Evolutionary conservation across 1,140 invertebrate species (phyloP), one percentile per base, ranked within the genome.

Genomic region (Cotesia typhae): DNA sequence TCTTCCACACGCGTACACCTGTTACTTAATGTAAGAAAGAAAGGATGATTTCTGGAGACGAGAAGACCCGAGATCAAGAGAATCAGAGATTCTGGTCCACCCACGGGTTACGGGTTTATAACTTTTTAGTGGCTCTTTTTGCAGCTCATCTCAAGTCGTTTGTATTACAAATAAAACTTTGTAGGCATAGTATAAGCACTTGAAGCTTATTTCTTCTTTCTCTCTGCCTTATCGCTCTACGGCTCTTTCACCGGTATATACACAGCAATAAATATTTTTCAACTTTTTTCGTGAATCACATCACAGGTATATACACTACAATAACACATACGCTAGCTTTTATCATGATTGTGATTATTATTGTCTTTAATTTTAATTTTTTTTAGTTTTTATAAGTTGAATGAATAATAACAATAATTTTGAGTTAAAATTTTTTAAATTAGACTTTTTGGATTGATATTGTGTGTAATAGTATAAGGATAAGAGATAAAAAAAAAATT

Each of bases 121-220:
- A 17, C 59, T 71, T 41, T 57, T 57, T 41, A 35, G 51, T 52
- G 35, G 20, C 51, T n/a, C 61, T 64, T 59, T 68, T 36, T 67
- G 57, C 67, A 59, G 67, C 59, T 36, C 51, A 9, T 60, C 67
- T 59, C 63, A 61, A 55, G 12, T 75, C 70, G 70, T 75, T 75
- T 75, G 74, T 75, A 75, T 55, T 72, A 75, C 70, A 75, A 75
- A 28, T 28, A 28, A 28, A 28, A 75, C 74, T 75, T 75, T 75
- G 74, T 72, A 71, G 66, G 67, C 28, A 28, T 28, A 28, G 28
- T 28, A 28, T 28, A 28, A 28, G 28, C 70, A 67, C 61, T 53
- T 55, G 60, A 67, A 41, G 66, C 59, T 57, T 37, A 38, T 70
- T 53, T 74, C 37, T 67, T 57, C 41, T 51, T 17, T 67, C 7